Evolutionary conservation across 2,888 invertebrate genomes (phyloP), one percentile per base, ranked within the genome.

Genomic region (Drosophila meridionalis): DNA sequence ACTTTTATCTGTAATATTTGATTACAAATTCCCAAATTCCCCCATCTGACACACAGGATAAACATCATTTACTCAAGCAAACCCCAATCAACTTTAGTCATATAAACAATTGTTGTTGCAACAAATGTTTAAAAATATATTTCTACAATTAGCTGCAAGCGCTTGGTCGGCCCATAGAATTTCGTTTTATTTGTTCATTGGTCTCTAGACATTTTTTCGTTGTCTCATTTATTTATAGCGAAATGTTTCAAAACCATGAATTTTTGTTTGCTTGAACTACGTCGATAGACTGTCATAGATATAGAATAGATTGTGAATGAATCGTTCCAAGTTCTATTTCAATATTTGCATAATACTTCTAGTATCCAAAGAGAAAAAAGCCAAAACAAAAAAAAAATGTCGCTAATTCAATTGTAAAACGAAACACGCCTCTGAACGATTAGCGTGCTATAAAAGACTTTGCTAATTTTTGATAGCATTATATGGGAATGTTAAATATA

Each of bases 321-420:
- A 60, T 53, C 52, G 43, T 45, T 40, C n/a, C n/a, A 45, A 52
- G 20, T 64, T 64, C 20, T 38, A 40, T 42, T 40, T 52, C 5
- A 26, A 50, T 32, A 50, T 73, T 57, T 62, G 43, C 42, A 69
- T 26, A 45, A 58, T 40, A 47, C n/a, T 50, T 20, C 20, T 20
- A 20, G 20, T 20, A 20, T 20, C 20, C 40, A 40, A 38, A 45
- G 8, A n/a, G 8, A 12, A 53, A 6, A 1, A 32, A 4, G 20
- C 20, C 20, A 30, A 26, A 12, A 28, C 6, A 3, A 47, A 12
- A 68, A 53, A 52, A 38, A 48, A 43, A 14, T 43, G 72, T 61
- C 68, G 84, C 65, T 84, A 83, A 87, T 82, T 80, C 20, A 14
- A 65, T 70, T 47, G 59, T 58, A 55, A 78, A 80, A 55, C 65